Evolutionary conservation across 2,888 invertebrate species (phyloP).

Genomic region (Megaustenia siamemsis): DNA sequence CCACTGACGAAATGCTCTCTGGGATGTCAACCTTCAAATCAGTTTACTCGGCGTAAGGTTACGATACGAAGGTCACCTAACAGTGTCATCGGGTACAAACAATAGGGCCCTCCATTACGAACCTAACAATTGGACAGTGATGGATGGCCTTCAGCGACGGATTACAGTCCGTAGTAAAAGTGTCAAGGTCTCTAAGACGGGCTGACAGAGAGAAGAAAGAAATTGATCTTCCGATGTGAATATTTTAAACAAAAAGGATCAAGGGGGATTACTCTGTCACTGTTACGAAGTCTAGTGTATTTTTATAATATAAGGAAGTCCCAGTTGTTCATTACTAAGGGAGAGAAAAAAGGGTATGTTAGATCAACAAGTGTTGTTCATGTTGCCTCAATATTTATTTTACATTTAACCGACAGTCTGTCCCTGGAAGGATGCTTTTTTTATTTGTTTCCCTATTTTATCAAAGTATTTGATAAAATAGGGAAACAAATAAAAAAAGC

Average conservation of each 20-base stretch:
- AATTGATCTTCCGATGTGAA: neutral
- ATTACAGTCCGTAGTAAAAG: neutral
- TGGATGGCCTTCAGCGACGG: neutral
- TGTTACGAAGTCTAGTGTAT: neutral
- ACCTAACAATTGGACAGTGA: neutral
- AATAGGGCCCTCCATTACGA: neutral
- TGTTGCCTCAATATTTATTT: too few relatives aligned
- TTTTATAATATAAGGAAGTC: too few relatives aligned
- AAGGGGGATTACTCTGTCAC: neutral
- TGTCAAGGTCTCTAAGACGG: neutral
- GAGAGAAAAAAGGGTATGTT: too few relatives aligned
- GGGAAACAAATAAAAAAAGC: too few relatives aligned
- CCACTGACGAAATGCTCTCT: neutral
- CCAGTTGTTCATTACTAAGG: too few relatives aligned
- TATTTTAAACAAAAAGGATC: neutral
- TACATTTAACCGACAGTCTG: too few relatives aligned
- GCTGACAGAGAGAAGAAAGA: neutral
- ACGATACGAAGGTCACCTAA: neutral
- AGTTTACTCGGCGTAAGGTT: neutral
- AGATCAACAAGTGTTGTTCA: too few relatives aligned
- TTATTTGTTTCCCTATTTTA: too few relatives aligned
- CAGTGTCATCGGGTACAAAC: conserved; percentile 7
- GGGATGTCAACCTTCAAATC: neutral
- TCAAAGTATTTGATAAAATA: too few relatives aligned
- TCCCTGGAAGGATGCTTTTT: too few relatives aligned